A percentile compares a stretch with the other conserved stretches of the same genome.
phyloP scores from a whole-genome alignment of 2,888 invertebrate species.

The Lissonota sp. region DNA sequence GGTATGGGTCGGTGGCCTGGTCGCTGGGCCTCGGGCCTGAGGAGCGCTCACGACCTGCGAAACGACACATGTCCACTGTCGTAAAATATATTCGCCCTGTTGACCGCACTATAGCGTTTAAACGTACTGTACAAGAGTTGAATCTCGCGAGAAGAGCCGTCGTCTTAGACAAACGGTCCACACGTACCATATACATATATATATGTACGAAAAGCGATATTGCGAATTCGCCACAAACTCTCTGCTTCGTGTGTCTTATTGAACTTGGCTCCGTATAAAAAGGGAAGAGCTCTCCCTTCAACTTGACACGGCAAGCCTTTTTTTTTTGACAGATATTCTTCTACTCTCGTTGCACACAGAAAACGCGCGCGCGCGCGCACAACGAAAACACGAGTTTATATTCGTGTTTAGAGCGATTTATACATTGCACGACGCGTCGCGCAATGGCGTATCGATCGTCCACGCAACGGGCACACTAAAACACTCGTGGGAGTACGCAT shows the following conservation, averaged over 20 bases:
- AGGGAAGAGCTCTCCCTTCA: constrained; percentile 15
- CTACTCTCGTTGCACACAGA: constrained; percentile 4
- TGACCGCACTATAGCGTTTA: constrained; percentile 2
- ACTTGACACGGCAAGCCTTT: constrained; percentile 38
- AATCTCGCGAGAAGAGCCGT: not conserved
- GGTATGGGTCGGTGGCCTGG: constrained; percentile 77
- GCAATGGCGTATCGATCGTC: constrained; percentile 82
- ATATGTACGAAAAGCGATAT: not conserved
- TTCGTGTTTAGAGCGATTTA: constrained; percentile 66
- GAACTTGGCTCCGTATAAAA: constrained; percentile 48
- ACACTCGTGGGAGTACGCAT: constrained; percentile 76
- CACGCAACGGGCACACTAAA: constrained; percentile 73
- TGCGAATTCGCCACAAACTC: not conserved
- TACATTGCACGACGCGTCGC: constrained; percentile 78
- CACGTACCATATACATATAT: not conserved
- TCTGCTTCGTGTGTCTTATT: constrained; percentile 30
- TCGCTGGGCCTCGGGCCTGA: constrained; percentile 71
- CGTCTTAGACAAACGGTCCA: constrained; percentile 18
- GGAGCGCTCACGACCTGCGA: constrained; percentile 67
- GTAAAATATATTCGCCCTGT: constrained; percentile 51
- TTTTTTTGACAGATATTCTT: constrained; percentile 60
- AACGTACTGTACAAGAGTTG: not conserved
- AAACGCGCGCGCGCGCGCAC: too few species aligned
- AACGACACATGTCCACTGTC: constrained; percentile 71
- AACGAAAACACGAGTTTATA: not conserved